A percentile compares a stretch with the other conserved stretches of the same genome.
Evolutionary conservation across 2,113 vertebrate genomes (phyloP).

Genomic region (Aplodontia rufa): DNA sequence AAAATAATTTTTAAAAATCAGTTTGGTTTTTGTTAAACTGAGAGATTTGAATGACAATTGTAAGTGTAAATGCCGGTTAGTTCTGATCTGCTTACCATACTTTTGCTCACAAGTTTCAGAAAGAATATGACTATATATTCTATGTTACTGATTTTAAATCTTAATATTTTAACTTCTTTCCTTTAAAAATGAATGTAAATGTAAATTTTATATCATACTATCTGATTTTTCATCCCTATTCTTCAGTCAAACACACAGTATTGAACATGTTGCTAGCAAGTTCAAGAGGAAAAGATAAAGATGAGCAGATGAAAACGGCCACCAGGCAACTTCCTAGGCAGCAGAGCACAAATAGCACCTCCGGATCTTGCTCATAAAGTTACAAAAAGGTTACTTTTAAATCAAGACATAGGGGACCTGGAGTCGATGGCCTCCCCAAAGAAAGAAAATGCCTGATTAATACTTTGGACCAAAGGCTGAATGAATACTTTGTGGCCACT

Average conservation of each 20-base stretch:
- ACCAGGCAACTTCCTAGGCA: no score
- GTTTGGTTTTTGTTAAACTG: background rate
- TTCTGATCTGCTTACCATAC: background rate
- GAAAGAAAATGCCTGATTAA: no score
- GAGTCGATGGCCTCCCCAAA: no score
- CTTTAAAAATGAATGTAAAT: background rate
- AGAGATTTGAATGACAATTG: background rate
- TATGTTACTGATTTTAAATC: background rate
- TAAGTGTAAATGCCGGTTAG: background rate
- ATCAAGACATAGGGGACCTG: no score
- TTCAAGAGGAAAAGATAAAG: no score
- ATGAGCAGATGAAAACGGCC: no score
- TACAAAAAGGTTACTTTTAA: no score
- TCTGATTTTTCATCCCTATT: background rate
- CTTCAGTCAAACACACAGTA: background rate
- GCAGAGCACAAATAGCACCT: no score
- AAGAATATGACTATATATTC: background rate
- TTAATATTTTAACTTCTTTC: background rate
- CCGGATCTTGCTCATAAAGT: no score
- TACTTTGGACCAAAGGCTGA: no score
- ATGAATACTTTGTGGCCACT: no score
- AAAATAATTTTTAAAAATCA: background rate
- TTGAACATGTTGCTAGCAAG: background rate
- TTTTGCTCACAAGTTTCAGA: background rate
- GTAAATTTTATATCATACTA: background rate